phyloP scores from a whole-genome alignment of 2,888 invertebrate species.

The Callinectes sapidus region DNA sequence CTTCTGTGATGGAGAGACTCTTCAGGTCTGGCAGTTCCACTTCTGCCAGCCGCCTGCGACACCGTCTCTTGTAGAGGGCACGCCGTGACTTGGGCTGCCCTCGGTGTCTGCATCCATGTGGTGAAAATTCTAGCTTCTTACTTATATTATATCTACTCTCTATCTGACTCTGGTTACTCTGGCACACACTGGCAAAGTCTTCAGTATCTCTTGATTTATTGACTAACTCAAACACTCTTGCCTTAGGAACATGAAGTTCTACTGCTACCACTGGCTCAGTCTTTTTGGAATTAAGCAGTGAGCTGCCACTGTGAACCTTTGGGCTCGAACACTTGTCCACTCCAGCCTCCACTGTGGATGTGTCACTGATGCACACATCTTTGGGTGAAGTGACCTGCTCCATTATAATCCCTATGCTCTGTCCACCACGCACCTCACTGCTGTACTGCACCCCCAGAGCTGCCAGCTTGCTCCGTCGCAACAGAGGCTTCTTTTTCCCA shows the following conservation, averaged over 20 bases:
- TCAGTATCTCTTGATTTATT: conserved; percentile 46
- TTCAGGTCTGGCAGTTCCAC: conserved; percentile 67
- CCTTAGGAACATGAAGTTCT: conserved; percentile 56
- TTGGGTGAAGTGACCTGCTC: conserved; percentile 21
- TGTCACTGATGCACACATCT: conserved; percentile 16
- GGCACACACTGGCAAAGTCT: conserved; percentile 62
- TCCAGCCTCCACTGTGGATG: not conserved
- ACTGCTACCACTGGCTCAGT: not conserved
- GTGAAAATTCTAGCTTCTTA: conserved; percentile 63
- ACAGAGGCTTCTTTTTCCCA: conserved; percentile 65
- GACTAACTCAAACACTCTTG: conserved; percentile 57
- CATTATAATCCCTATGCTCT: conserved; percentile 10
- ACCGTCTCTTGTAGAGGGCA: conserved; percentile 59
- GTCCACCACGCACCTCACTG: conserved; percentile 53
- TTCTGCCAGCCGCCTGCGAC: conserved; percentile 54
- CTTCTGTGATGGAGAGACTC: conserved; percentile 53
- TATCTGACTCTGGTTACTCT: conserved; percentile 5
- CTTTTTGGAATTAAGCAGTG: conserved; percentile 41
- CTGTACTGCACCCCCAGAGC: conserved; percentile 61
- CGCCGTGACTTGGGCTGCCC: conserved; percentile 62
- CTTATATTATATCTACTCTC: conserved; percentile 18
- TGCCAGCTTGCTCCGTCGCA: conserved; percentile 64
- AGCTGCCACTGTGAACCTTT: conserved; percentile 43
- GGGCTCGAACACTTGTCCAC: conserved; percentile 1
- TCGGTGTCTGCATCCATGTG: conserved; percentile 62